phyloP scores from a whole-genome alignment of 2,797 vertebrate species.

The Leptoclinus maculatus region DNA sequence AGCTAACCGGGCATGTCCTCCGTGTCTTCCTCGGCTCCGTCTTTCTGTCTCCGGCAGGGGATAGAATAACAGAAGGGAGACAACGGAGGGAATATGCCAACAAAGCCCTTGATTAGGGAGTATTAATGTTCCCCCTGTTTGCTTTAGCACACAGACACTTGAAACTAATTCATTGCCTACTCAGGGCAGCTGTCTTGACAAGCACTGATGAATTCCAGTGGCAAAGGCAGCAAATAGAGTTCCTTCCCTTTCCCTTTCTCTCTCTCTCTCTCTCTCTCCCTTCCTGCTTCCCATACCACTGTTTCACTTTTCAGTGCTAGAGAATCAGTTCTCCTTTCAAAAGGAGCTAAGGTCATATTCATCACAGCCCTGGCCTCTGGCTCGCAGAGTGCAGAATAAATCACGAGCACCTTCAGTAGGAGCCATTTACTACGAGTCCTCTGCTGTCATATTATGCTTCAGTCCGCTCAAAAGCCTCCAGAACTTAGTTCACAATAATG shows the following conservation, averaged over 20 bases:
- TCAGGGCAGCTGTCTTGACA: constrained; percentile 79
- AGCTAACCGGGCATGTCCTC: constrained; percentile 33
- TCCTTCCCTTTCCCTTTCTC: constrained; percentile 50
- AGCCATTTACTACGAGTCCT: constrained; percentile 62
- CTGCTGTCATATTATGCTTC: constrained; percentile 60
- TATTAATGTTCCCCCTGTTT: constrained; percentile 80
- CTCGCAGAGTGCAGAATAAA: constrained; percentile 68
- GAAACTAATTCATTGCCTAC: constrained; percentile 81
- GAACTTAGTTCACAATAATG: constrained; percentile 56
- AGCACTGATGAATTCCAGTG: constrained; percentile 81
- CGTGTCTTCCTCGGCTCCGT: constrained; percentile 27
- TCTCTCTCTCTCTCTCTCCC: constrained; percentile 42
- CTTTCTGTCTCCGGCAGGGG: constrained; percentile 47
- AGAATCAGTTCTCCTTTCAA: constrained; percentile 68
- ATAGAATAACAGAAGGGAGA: constrained; percentile 71
- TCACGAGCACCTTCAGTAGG: constrained; percentile 58
- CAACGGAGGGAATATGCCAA: constrained; percentile 74
- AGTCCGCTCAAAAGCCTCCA: constrained; percentile 52
- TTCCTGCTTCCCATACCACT: constrained; percentile 55
- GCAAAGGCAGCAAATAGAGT: constrained; percentile 77
- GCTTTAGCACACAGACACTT: constrained; percentile 81
- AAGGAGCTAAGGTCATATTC: constrained; percentile 72
- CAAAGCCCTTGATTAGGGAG: constrained; percentile 79
- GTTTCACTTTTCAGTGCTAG: constrained; percentile 69
- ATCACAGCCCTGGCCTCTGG: constrained; percentile 65